Evolutionary conservation across 2,888 invertebrate genomes (phyloP), one percentile per base, ranked within the genome.

Genomic region (Heliconius hortense): DNA sequence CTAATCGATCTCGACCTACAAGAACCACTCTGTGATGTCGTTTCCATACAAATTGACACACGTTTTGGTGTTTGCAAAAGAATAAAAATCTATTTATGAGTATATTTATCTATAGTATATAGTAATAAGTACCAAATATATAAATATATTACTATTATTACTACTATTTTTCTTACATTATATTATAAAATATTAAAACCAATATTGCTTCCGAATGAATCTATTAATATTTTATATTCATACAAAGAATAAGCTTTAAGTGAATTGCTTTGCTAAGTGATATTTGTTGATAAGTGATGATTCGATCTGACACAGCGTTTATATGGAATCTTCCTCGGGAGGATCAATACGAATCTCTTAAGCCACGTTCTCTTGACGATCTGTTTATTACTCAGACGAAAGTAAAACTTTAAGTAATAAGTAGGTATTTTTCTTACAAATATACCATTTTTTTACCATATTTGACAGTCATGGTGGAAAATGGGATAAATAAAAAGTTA

Each of bases 311-410:
- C 68, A 59, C 71, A 71, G 60, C 60, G 31, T 74, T 69, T 35
- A 62, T 63, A 35, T 35, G 53, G 62, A 48, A 66, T 60, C 48
- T 64, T 64, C 39, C 43, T 72, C 31, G 35, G 66, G 31, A 64
- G 24, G 59, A 75, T 75, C 56, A 63, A 74, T 63, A 63, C 39
- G 67, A 56, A 31, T 77, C 67, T 62, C 53, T 56, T 71, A 74
- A 64, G 26, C 73, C 63, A 74, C 26, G 72, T 73, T 77, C 71
- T 77, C 75, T 77, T 79, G 78, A 79, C 74, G 77, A 79, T 76
- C 74, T 72, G 76, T 78, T 79, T 78, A 78, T 76, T 63, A 77
- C 77, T 76, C 56, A 73, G 77, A 73, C 73, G 53, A 72, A 67
- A 77, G 75, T 78, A 77, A 64, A 73, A 71, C 48, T 73, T 72